A percentile compares a stretch with the other conserved stretches of the same genome.
Conservation (phyloP, 2,113 vertebrate species). For the Sclerurus mexicanus region DNA sequence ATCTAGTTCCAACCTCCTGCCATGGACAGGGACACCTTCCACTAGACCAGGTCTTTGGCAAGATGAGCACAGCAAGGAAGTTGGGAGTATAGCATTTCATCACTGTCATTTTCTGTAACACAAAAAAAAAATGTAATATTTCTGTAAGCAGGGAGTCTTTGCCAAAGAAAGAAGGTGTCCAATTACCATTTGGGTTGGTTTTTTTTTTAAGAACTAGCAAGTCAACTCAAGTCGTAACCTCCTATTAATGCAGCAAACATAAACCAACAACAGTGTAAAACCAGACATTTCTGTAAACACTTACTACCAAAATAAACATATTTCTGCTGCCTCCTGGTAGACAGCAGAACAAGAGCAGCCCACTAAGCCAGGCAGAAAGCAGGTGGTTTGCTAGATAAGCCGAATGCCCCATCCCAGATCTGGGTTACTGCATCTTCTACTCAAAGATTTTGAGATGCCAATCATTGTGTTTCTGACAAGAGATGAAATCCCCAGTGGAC, state of each 20-base stretch:
- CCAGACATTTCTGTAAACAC: not conserved
- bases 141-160: not conserved
- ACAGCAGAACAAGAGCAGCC: slow-evolving; percentile 43
- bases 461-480: slow-evolving; percentile 20
- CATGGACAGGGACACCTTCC: not conserved
- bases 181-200: not conserved
- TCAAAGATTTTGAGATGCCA: slow-evolving; percentile 43
- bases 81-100: not conserved
- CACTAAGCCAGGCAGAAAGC: slow-evolving; percentile 54
- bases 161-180: not conserved
- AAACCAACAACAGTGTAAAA: not conserved
- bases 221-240: not conserved
- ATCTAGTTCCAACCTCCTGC: not conserved
- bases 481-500: not conserved
- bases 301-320: slow-evolving; percentile 68
- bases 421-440: slow-evolving; percentile 31
- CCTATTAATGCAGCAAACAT: not conserved
- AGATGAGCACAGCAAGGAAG: not conserved
- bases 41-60: not conserved
- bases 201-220: not conserved
- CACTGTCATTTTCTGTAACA: not conserved
- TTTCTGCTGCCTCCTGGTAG: slow-evolving; percentile 60
- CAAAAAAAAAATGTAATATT: not conserved
- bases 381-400: slow-evolving; percentile 67
- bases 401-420: slow-evolving; percentile 16